Percentiles rank a stretch among this genome's conserved stretches.
These are phyloP conservation scores for Echinops telfairi DNA, from an alignment of 2,113 vertebrate species.

Conservation along the genomic window DNA sequence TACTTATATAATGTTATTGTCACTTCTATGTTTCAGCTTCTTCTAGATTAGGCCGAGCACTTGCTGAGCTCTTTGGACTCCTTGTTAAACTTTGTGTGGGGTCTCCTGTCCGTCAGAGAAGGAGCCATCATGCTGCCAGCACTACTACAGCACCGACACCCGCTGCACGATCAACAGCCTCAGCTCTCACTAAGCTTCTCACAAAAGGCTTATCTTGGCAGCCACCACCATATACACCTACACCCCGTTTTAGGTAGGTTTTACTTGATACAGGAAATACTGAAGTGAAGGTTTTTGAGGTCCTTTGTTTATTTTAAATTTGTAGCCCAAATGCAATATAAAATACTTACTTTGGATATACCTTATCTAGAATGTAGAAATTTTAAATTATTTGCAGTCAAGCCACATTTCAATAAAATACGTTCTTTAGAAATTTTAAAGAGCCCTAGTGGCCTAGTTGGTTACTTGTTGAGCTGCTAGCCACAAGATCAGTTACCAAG, in stretches of 20 bases:
- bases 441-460: too few relatives aligned
- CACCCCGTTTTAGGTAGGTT: slow-evolving; percentile 94
- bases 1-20: slow-evolving; percentile 47
- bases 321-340: neutral
- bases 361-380: slow-evolving; percentile 14
- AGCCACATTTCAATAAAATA: neutral
- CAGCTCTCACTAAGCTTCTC: slow-evolving; percentile 95
- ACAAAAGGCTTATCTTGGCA: slow-evolving; percentile 97
- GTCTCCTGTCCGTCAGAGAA: slow-evolving; percentile 94
- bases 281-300: neutral
- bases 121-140: slow-evolving; percentile 95
- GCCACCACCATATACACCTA: slow-evolving; percentile 96
- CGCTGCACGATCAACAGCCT: slow-evolving; percentile 94
- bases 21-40: slow-evolving; percentile 89
- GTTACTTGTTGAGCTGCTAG: too few relatives aligned
- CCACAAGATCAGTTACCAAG: too few relatives aligned
- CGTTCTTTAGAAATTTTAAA: neutral
- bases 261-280: neutral
- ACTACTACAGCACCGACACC: slow-evolving; percentile 95
- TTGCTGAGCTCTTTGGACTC: slow-evolving; percentile 95
- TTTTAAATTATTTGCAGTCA: slow-evolving; percentile 45
- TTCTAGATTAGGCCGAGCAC: slow-evolving; percentile 93
- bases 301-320: neutral
- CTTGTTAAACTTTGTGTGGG: slow-evolving; percentile 96
- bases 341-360: slow-evolving; percentile 22